Base-by-base conservation (phyloP, 1,140 invertebrate genomes). In the Eciton burchellii region DNA sequence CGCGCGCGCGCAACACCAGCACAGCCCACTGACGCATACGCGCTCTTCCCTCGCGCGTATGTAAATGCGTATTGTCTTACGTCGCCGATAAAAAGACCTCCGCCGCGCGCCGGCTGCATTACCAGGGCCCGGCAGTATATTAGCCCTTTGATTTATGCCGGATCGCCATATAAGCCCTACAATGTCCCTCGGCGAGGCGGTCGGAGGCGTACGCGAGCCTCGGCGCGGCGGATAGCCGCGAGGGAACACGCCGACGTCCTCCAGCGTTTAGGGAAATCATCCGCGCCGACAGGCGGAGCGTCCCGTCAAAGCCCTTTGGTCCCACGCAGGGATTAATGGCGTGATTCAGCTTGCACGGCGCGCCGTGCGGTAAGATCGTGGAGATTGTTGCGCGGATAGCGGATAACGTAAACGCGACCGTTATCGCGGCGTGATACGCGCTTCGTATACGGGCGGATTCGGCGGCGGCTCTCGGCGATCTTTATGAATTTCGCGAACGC, bases 21-120 rank as follows among this genome's bases (percentile, higher is more conserved):
- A 41, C 81, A 26, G 56, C 4, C 49, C 54, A 41, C 70, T 83
- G 72, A 81, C 57, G 82, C 45, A 71, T 81, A 76, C 72, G 81
- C 59, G 81, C 70, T 77, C 70, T 79, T 72, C 81, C 68, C 83
- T 84, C 90, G 88, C 88, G 86, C 84, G 89, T 92, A 93, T 93
- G 92, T 92, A 93, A 93, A 93, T 93, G 88, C 86, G 89, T 93
- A 93, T 93, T 93, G 92, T 92, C 92, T 93, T 92, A 92, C 90
- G 89, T 88, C 77, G 85, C 86, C 91, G 92, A 93, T 93, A 93
- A 93, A 93, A 93, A 93, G 92, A 92, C 91, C 90, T 88, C 89
- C 91, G 89, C 85, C 84, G 85, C 82, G 49, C 43, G 84, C 88
- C 88, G 90, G 89, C 91, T 91, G 91, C 91, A 91, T 92, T 92